These are phyloP conservation scores for Ophthalmolycus amberensis DNA, from an alignment of 2,113 vertebrate species.

Conservation along the genomic window DNA sequence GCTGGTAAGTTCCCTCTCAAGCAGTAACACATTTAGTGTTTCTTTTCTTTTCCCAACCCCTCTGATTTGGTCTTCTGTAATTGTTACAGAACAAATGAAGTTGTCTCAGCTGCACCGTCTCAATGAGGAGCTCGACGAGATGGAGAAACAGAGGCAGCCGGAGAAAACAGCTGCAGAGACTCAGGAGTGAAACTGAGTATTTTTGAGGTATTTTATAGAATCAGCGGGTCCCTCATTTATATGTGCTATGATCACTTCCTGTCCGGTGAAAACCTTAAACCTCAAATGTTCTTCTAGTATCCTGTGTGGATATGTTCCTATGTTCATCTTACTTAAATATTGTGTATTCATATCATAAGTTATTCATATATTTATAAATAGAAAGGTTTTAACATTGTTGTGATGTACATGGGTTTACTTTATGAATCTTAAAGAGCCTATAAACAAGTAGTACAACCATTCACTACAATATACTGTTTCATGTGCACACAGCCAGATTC, in stretches of 20 bases:
- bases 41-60: conserved; percentile 18
- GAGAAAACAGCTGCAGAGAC: neutral
- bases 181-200: conserved; percentile 13
- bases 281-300: neutral
- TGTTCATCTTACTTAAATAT: neutral
- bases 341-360: neutral
- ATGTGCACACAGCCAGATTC: conserved; percentile 39
- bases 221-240: neutral
- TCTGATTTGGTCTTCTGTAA: conserved; percentile 4
- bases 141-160: conserved; percentile 34
- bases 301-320: neutral
- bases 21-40: neutral
- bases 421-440: neutral
- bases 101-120: conserved; percentile 66
- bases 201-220: neutral
- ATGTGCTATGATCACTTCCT: neutral
- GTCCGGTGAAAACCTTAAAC: neutral
- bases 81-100: conserved; percentile 74
- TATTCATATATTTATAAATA: conserved; percentile 29
- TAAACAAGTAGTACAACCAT: conserved; percentile 1
- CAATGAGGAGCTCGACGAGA: conserved; percentile 52
- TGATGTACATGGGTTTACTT: neutral
- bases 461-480: neutral
- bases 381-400: neutral
- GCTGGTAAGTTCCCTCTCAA: conserved; percentile 63